Evolutionary conservation across 2,113 vertebrate genomes (phyloP).

Genomic region (Mormyrus lacerda): DNA sequence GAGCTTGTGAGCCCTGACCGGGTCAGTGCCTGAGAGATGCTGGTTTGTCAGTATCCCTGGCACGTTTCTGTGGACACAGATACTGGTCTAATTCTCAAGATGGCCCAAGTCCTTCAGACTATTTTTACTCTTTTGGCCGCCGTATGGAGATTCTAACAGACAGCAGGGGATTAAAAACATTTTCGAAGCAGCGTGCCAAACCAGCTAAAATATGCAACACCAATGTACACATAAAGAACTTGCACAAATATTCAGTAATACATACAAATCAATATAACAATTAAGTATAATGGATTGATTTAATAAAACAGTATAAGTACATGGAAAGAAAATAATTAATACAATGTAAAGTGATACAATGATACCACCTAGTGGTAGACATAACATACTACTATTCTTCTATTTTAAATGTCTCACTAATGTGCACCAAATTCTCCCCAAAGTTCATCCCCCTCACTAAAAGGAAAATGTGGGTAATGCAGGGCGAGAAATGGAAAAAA

Average conservation of each 20-base stretch:
- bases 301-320: not conserved
- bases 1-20: constrained; percentile 56
- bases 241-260: too few species aligned
- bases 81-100: constrained; percentile 4
- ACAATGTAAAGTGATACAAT: not conserved
- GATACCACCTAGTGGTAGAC: constrained; percentile 29
- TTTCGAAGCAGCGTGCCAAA: not conserved
- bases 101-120: not conserved
- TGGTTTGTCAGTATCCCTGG: not conserved
- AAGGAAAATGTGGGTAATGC: not conserved
- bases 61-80: not conserved
- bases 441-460: not conserved
- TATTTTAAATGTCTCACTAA: not conserved
- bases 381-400: not conserved
- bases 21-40: constrained; percentile 45
- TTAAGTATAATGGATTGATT: not conserved
- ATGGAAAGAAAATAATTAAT: not conserved
- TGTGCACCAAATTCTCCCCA: not conserved
- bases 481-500: not conserved
- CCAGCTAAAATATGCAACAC: not conserved
- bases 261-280: not conserved
- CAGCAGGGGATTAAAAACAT: not conserved
- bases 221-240: not conserved
- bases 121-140: not conserved
- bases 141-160: not conserved